phyloP scores from a whole-genome alignment of 2,797 vertebrate genomes.

The Syngnathus rostellatus region DNA sequence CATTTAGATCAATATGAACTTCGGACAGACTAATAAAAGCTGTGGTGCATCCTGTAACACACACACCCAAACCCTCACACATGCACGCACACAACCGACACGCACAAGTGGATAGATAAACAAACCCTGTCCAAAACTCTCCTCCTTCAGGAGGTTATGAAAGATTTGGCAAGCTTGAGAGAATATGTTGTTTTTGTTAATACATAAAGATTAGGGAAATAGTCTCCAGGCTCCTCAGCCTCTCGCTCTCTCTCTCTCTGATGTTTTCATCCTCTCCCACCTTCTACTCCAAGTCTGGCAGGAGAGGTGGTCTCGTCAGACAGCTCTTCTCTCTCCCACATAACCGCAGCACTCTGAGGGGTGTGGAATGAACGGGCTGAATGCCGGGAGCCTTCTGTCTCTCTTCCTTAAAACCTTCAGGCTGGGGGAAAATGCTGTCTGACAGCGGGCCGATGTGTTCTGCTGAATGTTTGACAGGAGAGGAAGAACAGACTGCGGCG shows the following conservation, averaged over 20 bases:
- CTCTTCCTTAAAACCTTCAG: constrained; percentile 60
- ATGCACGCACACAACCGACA: constrained; percentile 7
- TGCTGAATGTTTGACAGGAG: constrained; percentile 59
- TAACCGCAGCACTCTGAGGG: constrained; percentile 49
- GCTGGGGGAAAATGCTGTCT: constrained; percentile 59
- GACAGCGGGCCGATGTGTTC: constrained; percentile 63
- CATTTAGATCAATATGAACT: constrained; percentile 50
- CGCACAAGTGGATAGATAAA: constrained; percentile 53
- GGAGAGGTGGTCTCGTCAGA: constrained; percentile 69
- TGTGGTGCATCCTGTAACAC: constrained; percentile 6
- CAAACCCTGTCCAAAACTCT: constrained; percentile 59
- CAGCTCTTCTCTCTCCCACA: constrained; percentile 59
- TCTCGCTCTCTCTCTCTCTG: constrained; percentile 17
- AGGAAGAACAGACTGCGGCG: constrained; percentile 55
- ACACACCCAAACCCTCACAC: constrained; percentile 9
- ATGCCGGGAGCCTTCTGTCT: constrained; percentile 63
- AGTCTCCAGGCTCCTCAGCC: constrained; percentile 52
- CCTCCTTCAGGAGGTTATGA: constrained; percentile 59
- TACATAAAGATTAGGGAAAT: constrained; percentile 71
- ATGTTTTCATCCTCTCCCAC: constrained; percentile 53
- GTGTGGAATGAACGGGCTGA: constrained; percentile 55
- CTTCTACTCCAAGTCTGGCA: constrained; percentile 54
- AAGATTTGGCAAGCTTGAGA: constrained; percentile 64
- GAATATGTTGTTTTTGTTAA: constrained; percentile 72
- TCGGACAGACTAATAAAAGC: constrained; percentile 9